Conservation (phyloP, 2,113 vertebrate species). For the Ptychochromis oligacanthus region DNA sequence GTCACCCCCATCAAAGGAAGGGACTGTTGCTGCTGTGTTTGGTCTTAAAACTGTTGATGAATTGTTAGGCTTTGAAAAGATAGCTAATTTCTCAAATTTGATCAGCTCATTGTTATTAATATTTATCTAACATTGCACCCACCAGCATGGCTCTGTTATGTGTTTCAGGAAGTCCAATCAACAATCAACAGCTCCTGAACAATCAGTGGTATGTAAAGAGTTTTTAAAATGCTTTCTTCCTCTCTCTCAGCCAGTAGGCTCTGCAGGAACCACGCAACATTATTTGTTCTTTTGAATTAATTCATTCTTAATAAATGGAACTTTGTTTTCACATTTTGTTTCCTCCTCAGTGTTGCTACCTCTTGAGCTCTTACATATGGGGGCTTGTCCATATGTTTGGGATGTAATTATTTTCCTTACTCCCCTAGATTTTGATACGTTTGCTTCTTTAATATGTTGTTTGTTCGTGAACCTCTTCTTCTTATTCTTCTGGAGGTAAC, state of each 20-base stretch:
- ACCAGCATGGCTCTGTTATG: neutral
- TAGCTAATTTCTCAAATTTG: neutral
- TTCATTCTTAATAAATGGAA: neutral
- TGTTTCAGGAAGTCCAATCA: neutral
- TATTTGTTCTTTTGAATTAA: neutral
- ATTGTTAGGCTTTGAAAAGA: neutral
- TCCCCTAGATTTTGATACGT: fast-evolving
- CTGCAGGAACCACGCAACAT: neutral
- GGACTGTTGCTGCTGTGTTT: neutral
- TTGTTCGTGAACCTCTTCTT: neutral
- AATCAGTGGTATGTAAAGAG: neutral
- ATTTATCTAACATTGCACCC: neutral
- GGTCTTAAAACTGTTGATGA: neutral
- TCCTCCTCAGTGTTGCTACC: neutral
- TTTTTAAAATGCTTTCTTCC: neutral
- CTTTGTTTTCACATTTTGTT: neutral
- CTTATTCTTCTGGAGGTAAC: neutral
- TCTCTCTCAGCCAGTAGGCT: neutral
- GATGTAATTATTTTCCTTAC: neutral
- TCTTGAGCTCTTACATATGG: fast-evolving
- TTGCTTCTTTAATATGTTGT: neutral
- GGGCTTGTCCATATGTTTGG: neutral
- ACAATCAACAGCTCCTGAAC: neutral
- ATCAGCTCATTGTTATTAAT: neutral
- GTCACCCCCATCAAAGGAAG: neutral